Evolutionary conservation across 2,888 invertebrate genomes (phyloP).

Genomic region (Agrenia bidenticulata): DNA sequence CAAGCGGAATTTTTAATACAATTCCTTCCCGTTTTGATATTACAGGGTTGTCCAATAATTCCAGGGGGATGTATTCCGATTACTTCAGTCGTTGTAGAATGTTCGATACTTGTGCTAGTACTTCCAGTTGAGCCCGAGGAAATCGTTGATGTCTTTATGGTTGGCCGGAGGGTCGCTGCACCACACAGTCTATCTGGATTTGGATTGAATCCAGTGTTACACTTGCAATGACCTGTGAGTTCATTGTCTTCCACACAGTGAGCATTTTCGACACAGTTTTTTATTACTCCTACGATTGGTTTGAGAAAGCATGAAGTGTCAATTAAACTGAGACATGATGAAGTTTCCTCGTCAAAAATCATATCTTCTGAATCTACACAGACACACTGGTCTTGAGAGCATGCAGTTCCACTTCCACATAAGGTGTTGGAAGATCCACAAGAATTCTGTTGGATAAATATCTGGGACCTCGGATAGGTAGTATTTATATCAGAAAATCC

Average conservation of each 20-base stretch:
- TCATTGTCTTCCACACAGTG: neutral
- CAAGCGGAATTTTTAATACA: slow-evolving; percentile 11
- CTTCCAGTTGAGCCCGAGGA: neutral
- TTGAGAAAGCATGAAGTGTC: slow-evolving; percentile 10
- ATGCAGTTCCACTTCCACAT: slow-evolving; percentile 10
- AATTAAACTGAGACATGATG: slow-evolving; percentile 16
- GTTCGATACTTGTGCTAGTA: neutral
- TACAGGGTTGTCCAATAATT: slow-evolving; percentile 17
- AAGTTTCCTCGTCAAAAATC: slow-evolving; percentile 6
- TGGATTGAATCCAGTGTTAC: neutral
- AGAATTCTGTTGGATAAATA: no score
- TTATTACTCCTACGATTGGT: slow-evolving; percentile 12
- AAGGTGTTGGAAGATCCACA: neutral
- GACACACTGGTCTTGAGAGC: neutral
- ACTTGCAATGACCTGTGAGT: neutral
- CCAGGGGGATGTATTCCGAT: slow-evolving; percentile 1
- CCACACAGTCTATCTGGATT: neutral
- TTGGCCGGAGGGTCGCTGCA: neutral
- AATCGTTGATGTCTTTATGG: neutral
- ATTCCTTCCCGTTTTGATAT: neutral
- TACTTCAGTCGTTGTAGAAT: neutral
- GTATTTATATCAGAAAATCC: no score
- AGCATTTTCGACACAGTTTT: slow-evolving; percentile 9
- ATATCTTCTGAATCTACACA: slow-evolving; percentile 19
- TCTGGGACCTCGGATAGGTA: no score